Evolutionary conservation across 2,113 vertebrate genomes (phyloP).

Genomic region (Neotoma lepida): DNA sequence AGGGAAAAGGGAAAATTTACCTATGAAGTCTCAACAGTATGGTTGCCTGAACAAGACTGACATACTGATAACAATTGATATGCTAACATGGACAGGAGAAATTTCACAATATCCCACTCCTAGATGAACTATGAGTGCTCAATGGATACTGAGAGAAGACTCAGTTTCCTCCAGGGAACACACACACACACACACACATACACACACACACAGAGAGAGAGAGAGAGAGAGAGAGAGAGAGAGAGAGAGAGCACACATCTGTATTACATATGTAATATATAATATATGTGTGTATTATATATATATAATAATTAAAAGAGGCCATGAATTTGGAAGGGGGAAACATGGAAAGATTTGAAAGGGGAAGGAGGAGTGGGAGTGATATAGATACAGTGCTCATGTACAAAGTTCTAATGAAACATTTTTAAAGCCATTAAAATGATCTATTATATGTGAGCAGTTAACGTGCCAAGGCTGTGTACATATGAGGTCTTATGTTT

Average conservation of each 20-base stretch:
- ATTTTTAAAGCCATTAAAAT: constrained; percentile 9
- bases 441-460: neutral
- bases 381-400: neutral
- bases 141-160: neutral
- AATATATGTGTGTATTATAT: neutral
- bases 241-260: too few species aligned
- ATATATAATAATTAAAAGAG: neutral
- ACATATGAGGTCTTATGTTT: neutral
- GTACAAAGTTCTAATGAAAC: neutral
- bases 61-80: neutral
- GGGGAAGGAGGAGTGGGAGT: neutral
- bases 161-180: neutral
- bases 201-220: too few species aligned
- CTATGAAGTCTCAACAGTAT: neutral
- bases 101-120: neutral
- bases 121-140: neutral
- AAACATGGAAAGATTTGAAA: neutral
- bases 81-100: neutral
- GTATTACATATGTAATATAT: too few species aligned
- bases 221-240: too few species aligned
- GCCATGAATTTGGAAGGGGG: neutral
- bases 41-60: neutral
- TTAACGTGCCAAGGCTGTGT: neutral
- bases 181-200: too few species aligned
- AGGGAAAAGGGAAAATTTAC: neutral